A percentile compares a stretch with the other conserved stretches of the same genome.
phyloP scores from a whole-genome alignment of 2,888 invertebrate species.

The Panzeria rudis region DNA sequence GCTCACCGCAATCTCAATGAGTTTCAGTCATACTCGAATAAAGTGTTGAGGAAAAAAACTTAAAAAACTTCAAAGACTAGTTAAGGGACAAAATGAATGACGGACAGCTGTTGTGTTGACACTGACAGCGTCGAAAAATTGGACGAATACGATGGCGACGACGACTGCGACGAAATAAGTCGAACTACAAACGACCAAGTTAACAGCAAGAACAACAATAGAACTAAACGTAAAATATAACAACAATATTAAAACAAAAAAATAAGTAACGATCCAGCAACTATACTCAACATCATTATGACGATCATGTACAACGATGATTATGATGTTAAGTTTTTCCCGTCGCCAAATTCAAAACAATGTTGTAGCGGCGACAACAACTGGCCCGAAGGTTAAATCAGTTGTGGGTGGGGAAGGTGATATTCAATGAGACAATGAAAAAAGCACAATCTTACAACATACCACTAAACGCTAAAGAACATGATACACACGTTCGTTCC shows the following conservation, averaged over 20 bases:
- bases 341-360: constrained; percentile 43
- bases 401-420: constrained; percentile 57
- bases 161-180: not conserved
- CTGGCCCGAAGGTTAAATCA: constrained; percentile 59
- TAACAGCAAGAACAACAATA: not conserved
- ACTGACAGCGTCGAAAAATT: constrained; percentile 47
- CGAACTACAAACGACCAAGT: not conserved
- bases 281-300: constrained; percentile 20
- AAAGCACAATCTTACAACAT: constrained; percentile 8
- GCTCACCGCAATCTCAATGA: not conserved
- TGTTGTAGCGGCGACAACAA: constrained; percentile 57
- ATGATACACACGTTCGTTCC: constrained; percentile 33
- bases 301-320: constrained; percentile 5
- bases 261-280: constrained; percentile 18
- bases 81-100: constrained; percentile 51
- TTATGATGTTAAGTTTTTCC: constrained; percentile 20
- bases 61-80: not conserved
- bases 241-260: constrained; percentile 2
- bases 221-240: constrained; percentile 8
- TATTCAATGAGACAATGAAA: constrained; percentile 4
- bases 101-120: constrained; percentile 65
- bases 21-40: not conserved
- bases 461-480: constrained; percentile 11
- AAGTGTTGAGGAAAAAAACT: not conserved
- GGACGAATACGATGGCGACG: not conserved